These are phyloP conservation scores for Campylomormyrus numenius DNA, from an alignment of 2,113 vertebrate species.

Conservation along the genomic window DNA sequence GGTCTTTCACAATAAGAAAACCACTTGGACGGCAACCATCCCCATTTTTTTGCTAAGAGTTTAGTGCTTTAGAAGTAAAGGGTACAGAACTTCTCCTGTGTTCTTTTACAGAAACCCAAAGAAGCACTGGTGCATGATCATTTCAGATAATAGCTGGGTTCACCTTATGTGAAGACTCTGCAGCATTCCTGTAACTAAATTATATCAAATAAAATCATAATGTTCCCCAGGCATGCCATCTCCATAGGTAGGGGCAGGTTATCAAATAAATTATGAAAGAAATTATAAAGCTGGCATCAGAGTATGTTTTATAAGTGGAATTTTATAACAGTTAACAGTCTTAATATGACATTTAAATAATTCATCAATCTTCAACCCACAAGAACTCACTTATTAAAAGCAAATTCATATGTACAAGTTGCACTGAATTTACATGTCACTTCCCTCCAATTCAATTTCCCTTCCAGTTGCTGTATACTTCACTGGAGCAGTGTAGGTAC, in stretches of 20 bases:
- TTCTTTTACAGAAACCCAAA: neutral
- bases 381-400: neutral
- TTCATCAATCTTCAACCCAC: neutral
- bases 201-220: neutral
- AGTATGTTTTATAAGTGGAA: neutral
- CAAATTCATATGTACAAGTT: neutral
- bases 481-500: neutral
- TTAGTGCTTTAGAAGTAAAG: slow-evolving; percentile 3
- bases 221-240: neutral
- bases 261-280: neutral
- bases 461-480: neutral
- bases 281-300: neutral
- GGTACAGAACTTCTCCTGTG: neutral
- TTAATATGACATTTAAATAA: neutral
- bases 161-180: neutral
- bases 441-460: neutral
- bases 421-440: neutral
- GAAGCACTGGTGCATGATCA: neutral
- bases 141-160: neutral
- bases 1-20: slow-evolving; percentile 17
- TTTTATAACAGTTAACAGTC: neutral
- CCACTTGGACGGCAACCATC: neutral
- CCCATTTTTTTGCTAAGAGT: neutral
- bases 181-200: neutral
- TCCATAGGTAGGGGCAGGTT: neutral